phyloP scores from a whole-genome alignment of 1,140 invertebrate species.

The Dendroctonus valens region DNA sequence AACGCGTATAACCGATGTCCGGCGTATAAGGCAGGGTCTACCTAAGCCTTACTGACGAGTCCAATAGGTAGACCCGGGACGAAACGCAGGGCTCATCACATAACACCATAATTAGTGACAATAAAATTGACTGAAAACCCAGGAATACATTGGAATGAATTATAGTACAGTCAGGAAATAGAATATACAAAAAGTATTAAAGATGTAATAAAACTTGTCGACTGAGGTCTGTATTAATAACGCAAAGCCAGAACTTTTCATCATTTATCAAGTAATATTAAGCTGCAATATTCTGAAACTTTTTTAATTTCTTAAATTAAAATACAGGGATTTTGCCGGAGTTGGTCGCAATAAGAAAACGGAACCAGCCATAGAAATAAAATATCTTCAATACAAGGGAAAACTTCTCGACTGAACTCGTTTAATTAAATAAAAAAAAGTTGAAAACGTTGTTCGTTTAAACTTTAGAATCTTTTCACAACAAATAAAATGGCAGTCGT shows the following conservation, averaged over 20 bases:
- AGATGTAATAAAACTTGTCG: too few species aligned
- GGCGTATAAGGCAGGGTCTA: too few species aligned
- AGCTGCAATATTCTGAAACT: slow-evolving; percentile 3
- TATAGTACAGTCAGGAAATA: too few species aligned
- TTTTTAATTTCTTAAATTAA: slow-evolving; percentile 8
- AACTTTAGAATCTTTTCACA: neutral
- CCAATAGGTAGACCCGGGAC: too few species aligned
- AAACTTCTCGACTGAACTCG: slow-evolving; percentile 4
- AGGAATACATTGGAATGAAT: too few species aligned
- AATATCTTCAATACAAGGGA: slow-evolving; percentile 5
- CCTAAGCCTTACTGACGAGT: too few species aligned
- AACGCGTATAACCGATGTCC: too few species aligned
- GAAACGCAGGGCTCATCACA: too few species aligned
- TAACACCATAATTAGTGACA: too few species aligned
- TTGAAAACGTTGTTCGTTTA: slow-evolving; percentile 3
- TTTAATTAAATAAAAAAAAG: slow-evolving; percentile 7
- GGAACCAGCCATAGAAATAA: slow-evolving; percentile 4
- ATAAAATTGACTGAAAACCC: too few species aligned
- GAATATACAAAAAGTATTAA: too few species aligned
- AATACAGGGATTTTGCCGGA: neutral
- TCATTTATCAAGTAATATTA: slow-evolving; percentile 5
- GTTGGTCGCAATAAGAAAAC: slow-evolving; percentile 4
- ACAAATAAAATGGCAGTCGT: slow-evolving; percentile 4
- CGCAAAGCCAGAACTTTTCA: slow-evolving; percentile 4
- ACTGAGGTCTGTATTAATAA: neutral